These are phyloP conservation scores for Vicugna pacos DNA, from an alignment of 2,113 vertebrate species.

Conservation along the genomic window DNA sequence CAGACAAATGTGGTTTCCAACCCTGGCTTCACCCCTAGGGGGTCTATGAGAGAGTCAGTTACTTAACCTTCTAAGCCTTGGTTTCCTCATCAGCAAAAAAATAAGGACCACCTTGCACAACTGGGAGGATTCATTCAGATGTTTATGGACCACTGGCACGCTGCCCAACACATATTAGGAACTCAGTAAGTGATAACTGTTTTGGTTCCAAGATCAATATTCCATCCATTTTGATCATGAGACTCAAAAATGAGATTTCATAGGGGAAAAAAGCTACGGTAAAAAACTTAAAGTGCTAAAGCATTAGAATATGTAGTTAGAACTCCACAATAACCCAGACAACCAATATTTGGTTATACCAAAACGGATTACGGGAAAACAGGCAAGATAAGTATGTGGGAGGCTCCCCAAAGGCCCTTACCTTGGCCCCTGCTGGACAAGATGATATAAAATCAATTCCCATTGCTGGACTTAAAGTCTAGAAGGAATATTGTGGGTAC, in stretches of 20 bases:
- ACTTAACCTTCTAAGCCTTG: not conserved
- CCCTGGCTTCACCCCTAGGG: not conserved
- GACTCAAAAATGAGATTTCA: conserved; percentile 19
- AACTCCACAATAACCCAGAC: not conserved
- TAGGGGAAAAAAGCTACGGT: not conserved
- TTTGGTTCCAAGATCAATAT: not conserved
- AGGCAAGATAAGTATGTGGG: not conserved
- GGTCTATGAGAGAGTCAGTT: not conserved
- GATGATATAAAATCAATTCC: not conserved
- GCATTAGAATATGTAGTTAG: not conserved
- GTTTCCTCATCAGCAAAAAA: conserved; percentile 3
- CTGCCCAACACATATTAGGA: not conserved
- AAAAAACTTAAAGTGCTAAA: not conserved
- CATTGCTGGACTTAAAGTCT: not conserved
- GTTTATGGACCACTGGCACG: not conserved
- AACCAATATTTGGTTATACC: not conserved
- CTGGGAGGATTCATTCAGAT: not conserved
- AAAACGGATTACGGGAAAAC: not conserved
- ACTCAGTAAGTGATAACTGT: not conserved
- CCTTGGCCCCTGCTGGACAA: not conserved
- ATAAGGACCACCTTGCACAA: not conserved
- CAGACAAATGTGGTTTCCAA: not conserved
- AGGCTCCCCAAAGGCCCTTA: not conserved
- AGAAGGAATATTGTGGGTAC: not conserved
- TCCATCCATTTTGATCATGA: not conserved